Evolutionary conservation across 2,797 vertebrate genomes (phyloP), one percentile per base, ranked within the genome.

Genomic region (Chaunax sp.): DNA sequence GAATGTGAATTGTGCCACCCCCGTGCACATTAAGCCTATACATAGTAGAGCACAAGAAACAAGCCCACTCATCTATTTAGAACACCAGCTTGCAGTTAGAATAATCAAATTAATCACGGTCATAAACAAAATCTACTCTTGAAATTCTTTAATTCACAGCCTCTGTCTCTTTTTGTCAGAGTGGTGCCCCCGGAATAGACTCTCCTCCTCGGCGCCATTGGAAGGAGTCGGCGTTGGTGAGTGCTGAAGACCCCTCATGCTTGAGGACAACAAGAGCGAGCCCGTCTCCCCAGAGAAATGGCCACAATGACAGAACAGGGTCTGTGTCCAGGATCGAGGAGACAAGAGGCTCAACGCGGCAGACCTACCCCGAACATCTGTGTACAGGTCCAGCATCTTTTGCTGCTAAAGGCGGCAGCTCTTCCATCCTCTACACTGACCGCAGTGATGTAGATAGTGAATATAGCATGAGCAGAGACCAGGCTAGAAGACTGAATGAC

Each of bases 321-420:
- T 78, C 89, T 65, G 75, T 60, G 82, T 61, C 77, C 88, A 58
- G 78, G 92, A 87, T 72, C 63, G 93, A 93, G 26, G 95, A 94
- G 79, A 76, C 57, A 44, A 84, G 35, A 92, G 93, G 58, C 87
- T 89, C 89, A n/a, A 63, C 69, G 64, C 92, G 93, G 84, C 91
- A 92, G 86, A 92, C 90, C 37, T 89, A 93, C 54, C 92, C 91
- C 35, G 96, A 95, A 72, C 96, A 92, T 88, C 96, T 91, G 72
- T 96, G 90, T 93, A 95, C 96, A 98, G 98, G 97, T 99, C 96
- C 96, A 94, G 92, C 96, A 91, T 95, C 93, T 89, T 79, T 85
- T 75, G 90, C 94, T 91, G 92, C 95, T 78, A 85, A 88, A 87
- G 93, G 94, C 93, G 94, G 94, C 92, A 92, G 89, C 88, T 90